These are phyloP conservation scores for Parasteatoda tepidariorum DNA, from an alignment of 1,140 invertebrate species.

Conservation along the genomic window DNA sequence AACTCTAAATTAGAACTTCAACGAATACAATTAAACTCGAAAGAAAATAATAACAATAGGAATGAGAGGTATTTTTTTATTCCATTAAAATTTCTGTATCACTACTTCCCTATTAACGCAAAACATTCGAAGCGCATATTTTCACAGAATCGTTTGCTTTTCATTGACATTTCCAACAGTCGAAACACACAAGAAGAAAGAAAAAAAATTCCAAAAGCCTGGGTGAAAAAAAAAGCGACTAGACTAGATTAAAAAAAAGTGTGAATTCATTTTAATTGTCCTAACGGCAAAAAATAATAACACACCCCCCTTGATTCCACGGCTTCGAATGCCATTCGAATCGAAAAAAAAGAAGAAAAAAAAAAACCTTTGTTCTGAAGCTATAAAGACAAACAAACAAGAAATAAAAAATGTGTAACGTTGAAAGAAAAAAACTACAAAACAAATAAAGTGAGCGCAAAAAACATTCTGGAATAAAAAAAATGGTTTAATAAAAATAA, in stretches of 20 bases:
- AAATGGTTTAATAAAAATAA: constrained; percentile 37
- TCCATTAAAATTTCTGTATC: too few relatives aligned
- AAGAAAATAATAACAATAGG: too few relatives aligned
- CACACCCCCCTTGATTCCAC: not conserved
- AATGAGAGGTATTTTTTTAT: too few relatives aligned
- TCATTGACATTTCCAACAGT: not conserved
- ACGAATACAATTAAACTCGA: too few relatives aligned
- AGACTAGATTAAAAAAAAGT: not conserved
- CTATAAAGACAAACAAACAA: constrained; percentile 25
- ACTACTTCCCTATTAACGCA: not conserved
- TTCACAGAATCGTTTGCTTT: not conserved
- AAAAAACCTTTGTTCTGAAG: not conserved
- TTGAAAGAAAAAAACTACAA: not conserved
- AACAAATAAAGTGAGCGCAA: not conserved
- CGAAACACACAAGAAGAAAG: not conserved
- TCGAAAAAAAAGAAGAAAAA: not conserved
- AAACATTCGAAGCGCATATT: not conserved
- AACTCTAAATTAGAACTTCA: too few relatives aligned
- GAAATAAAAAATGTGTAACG: constrained; percentile 5
- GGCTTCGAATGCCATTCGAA: constrained; percentile 1
- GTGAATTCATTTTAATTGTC: constrained; percentile 60
- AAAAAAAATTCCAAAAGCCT: not conserved
- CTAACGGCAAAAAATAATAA: constrained; percentile 40
- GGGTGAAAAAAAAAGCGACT: not conserved
- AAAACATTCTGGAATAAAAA: constrained; percentile 26